Evolutionary conservation across 2,797 vertebrate genomes (phyloP).

Genomic region (Furcifer pardalis): DNA sequence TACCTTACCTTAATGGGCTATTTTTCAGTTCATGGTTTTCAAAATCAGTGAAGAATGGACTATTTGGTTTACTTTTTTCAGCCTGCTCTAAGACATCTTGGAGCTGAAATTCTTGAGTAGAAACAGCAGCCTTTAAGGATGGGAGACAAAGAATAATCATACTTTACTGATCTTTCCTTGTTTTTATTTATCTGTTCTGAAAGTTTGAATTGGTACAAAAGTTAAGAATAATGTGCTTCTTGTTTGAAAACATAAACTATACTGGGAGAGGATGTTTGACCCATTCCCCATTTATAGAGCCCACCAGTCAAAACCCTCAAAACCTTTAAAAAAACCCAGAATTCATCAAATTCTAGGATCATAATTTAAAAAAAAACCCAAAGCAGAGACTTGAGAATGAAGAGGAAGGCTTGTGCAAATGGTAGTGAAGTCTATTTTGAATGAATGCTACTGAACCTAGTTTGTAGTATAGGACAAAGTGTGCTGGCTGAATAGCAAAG

Average conservation of each 20-base stretch:
- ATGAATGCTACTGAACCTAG: not conserved
- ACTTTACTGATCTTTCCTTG: not conserved
- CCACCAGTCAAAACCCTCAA: not conserved
- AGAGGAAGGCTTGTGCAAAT: not conserved
- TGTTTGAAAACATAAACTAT: not conserved
- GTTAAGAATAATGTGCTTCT: not conserved
- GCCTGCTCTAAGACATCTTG: not conserved
- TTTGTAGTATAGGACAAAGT: no score
- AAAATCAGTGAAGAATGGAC: not conserved
- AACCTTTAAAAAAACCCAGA: not conserved
- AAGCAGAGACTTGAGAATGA: not conserved
- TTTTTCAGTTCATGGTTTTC: not conserved
- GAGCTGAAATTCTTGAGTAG: conserved; percentile 11
- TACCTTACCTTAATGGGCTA: conserved; percentile 32
- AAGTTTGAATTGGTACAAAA: not conserved
- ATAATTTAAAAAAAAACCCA: not conserved
- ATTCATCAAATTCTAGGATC: not conserved
- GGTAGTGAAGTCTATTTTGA: not conserved
- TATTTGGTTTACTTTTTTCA: rapidly evolving
- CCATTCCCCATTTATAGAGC: not conserved
- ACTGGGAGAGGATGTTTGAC: not conserved
- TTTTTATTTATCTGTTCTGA: not conserved
- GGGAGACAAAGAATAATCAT: not conserved
- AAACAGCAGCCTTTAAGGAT: conserved; percentile 27
- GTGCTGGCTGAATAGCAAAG: no score